Conservation (phyloP, 2,797 vertebrate species). For the Sebastes oblongus region DNA sequence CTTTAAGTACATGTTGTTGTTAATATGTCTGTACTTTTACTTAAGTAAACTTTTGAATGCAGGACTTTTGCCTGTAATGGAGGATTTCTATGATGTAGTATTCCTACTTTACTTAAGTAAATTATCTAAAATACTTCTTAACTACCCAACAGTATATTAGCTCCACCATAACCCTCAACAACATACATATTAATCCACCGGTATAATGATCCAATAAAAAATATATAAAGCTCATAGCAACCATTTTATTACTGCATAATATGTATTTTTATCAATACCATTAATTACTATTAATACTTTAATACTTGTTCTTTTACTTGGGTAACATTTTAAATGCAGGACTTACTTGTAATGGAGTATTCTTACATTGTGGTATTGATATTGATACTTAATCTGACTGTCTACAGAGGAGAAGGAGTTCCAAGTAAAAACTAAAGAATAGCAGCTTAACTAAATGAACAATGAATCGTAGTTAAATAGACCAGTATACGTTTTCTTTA, state of each 20-base stretch:
- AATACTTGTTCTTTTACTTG: neutral
- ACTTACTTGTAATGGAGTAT: neutral
- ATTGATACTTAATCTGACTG: neutral
- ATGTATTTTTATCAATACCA: neutral
- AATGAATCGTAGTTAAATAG: neutral
- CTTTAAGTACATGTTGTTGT: neutral
- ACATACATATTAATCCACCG: neutral
- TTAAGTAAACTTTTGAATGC: neutral
- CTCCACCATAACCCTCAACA: neutral
- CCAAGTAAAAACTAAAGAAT: neutral
- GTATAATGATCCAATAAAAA: neutral
- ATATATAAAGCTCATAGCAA: neutral
- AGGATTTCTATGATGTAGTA: neutral
- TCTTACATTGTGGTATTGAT: neutral
- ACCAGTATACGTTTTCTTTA: neutral
- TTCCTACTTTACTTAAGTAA: neutral
- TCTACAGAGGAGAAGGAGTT: neutral
- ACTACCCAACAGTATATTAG: neutral
- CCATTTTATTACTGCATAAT: neutral
- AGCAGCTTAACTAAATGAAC: neutral
- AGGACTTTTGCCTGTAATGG: neutral
- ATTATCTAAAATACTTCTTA: neutral
- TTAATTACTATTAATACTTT: neutral
- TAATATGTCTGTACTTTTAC: neutral
- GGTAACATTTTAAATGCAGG: neutral